Evolutionary conservation across 2,888 invertebrate species (phyloP), one percentile per base, ranked within the genome.

Genomic region (Uropetala carovei): DNA sequence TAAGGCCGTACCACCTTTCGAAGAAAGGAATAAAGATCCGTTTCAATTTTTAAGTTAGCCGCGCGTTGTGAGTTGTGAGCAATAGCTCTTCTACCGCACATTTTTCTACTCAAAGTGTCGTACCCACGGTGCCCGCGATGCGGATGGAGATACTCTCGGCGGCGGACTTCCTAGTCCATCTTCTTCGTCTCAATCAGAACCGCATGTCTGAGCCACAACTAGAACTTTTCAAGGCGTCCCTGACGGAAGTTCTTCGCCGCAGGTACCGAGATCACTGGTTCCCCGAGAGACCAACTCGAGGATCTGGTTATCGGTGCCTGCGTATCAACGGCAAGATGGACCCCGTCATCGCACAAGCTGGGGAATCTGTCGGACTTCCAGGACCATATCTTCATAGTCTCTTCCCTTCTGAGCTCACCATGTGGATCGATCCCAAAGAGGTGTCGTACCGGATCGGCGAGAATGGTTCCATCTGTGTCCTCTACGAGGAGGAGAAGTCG

Each of bases 361-460:
- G 97, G 59, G 95, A 95, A 92, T 96, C 96, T 93, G 96, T 96
- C 94, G 97, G 97, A 92, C 95, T 97, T 75, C 94, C 96, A 93
- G 96, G 96, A 93, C 95, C 96, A 93, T 95, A 96, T 93, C 95
- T 97, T 93, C 96, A 96, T 93, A 95, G 94, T 91, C 94, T 96
- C 92, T 96, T 97, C 93, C 97, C 97, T 57, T 96, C 96, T 94
- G 97, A 97, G 95, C 95, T 97, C 22, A 97, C 97, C 59, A 96
- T 97, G 95, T 97, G 97, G 97, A 97, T 97, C 93, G 97, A 97
- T 94, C 97, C 97, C 3, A 95, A 96, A 93, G 97, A 97, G 95
- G 97, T 97, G 13, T 96, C 96, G 16, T 97, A 96, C 94, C 95
- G 97, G 94, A 96, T 97, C 94, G 96, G 96, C 56, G 96, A 97